These are phyloP conservation scores for Cylindroiulus punctatus DNA, from an alignment of 2,888 invertebrate species.

Conservation along the genomic window DNA sequence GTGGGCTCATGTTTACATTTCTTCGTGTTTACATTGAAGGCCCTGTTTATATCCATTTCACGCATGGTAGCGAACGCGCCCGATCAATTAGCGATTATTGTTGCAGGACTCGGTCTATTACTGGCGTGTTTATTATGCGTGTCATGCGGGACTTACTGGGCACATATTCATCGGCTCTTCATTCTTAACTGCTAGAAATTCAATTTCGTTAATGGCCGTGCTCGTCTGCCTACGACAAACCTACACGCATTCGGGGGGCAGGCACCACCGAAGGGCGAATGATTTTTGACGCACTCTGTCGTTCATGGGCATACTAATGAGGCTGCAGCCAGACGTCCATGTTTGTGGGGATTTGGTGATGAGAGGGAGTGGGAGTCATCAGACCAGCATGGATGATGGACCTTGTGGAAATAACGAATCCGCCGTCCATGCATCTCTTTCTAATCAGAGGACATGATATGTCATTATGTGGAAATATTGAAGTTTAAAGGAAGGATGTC, in stretches of 20 bases:
- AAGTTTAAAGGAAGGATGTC: constrained; percentile 37
- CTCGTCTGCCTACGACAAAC: neutral
- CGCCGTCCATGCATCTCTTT: constrained; percentile 2
- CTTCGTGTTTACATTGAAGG: constrained; percentile 3
- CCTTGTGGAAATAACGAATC: neutral
- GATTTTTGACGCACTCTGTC: neutral
- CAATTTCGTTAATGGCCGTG: constrained; percentile 1
- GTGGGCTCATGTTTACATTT: neutral
- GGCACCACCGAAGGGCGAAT: neutral
- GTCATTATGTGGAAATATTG: constrained; percentile 21
- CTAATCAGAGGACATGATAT: constrained; percentile 27
- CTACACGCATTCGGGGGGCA: no score
- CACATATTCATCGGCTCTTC: constrained; percentile 1
- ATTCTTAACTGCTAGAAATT: neutral
- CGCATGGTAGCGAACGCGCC: neutral
- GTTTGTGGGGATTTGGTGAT: neutral
- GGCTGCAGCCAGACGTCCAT: no score
- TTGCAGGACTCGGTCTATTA: neutral
- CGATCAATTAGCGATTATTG: constrained; percentile 33
- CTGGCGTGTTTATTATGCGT: constrained; percentile 7
- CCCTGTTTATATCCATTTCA: neutral
- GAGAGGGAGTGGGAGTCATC: neutral
- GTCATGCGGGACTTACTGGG: neutral
- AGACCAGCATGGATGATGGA: neutral
- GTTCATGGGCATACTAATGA: neutral